Conservation (phyloP, 2,888 invertebrate species). For the Ophonus ardosiacus region DNA sequence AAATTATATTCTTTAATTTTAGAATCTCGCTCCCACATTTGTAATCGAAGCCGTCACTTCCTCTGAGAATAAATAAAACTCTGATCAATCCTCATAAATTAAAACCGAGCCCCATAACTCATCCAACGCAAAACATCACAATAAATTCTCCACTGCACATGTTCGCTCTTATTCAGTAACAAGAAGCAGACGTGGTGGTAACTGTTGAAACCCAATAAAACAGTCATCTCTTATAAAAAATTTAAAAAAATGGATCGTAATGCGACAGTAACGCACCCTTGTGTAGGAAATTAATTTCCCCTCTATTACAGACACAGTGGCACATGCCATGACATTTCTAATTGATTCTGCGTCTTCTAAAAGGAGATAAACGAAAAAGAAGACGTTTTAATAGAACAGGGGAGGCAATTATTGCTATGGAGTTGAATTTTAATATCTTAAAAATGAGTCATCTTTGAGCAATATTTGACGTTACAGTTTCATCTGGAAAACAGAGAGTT, state of each 20-base stretch:
- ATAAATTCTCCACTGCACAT: constrained; percentile 31
- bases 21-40: neutral
- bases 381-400: neutral
- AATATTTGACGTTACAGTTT: neutral
- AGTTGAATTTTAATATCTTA: neutral
- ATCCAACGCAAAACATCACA: constrained; percentile 17
- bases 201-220: neutral
- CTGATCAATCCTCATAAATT: constrained; percentile 25
- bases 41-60: neutral
- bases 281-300: constrained; percentile 12
- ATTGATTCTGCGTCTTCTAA: constrained; percentile 18
- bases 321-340: constrained; percentile 16
- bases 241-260: constrained; percentile 7
- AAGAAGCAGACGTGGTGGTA: constrained; percentile 3
- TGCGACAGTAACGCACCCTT: constrained; percentile 14
- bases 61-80: constrained; percentile 18
- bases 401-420: neutral
- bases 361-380: neutral
- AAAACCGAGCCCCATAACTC: constrained; percentile 10
- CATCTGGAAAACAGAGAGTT: neutral
- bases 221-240: constrained; percentile 4
- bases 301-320: constrained; percentile 25
- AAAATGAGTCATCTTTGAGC: neutral
- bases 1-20: too few relatives aligned
- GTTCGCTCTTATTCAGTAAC: neutral